Evolutionary conservation across 1,140 invertebrate species (phyloP), one percentile per base, ranked within the genome.

Genomic region (Solenopsis fugax): DNA sequence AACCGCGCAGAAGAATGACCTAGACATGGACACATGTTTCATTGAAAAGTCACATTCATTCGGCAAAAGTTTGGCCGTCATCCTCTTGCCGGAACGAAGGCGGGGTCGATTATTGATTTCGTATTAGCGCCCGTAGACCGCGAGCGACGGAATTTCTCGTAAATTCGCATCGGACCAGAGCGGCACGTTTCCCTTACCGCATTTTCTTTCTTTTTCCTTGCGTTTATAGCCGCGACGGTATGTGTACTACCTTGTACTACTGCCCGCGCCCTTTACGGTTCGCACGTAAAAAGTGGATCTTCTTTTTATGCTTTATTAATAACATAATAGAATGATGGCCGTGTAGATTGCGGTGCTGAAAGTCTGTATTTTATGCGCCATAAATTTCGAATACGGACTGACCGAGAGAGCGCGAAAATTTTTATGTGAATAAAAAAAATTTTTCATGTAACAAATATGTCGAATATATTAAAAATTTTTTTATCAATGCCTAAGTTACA

Each of bases 81-180:
- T 37, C n/a, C 50, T 82, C n/a, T 80, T 24, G 18, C 2, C 37
- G 6, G 29, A 29, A 54, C 24, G 24, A 13, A 24, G 21, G 37
- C 60, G 45, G 48, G 81, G 86, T 87, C 73, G 88, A 78, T 90
- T 89, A 90, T 90, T 75, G 89, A 87, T 90, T 90, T 90, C 89
- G 80, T 89, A 90, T 90, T 90, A 90, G 60, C 64, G 29, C 24
- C 24, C 24, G 34, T 24, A 50, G 71, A 82, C 45, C 24, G 37
- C 37, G 37, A 58, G 71, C 62, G 81, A 80, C 54, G 48, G 60
- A 76, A 89, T 75, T 89, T 80, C 86, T 72, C 45, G 52, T 78
- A 58, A 82, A 87, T 50, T 54, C 34, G 71, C 24, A 24, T 72
- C 52, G 78, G 37, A n/a, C 21, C 21, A 10, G 41, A 45, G n/a